Percentiles rank a stretch among this genome's conserved stretches.
phyloP scores from a whole-genome alignment of 2,113 vertebrate genomes.

The Myiopsitta monachus region DNA sequence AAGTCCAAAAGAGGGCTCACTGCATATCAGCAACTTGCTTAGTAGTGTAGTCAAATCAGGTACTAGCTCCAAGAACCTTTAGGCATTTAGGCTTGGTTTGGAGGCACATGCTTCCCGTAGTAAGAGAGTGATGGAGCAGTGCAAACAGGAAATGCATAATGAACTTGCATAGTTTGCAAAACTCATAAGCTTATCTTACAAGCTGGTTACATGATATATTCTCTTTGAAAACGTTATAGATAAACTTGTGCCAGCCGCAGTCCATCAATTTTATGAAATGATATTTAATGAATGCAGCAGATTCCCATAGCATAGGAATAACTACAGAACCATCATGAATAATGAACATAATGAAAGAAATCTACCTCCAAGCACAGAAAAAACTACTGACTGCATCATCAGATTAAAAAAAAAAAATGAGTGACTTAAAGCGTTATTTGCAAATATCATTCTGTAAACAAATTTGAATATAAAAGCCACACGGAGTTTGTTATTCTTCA shows the following conservation, averaged over 20 bases:
- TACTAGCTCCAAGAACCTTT: not conserved
- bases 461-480: constrained; percentile 68
- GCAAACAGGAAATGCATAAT: not conserved
- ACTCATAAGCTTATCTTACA: constrained; percentile 17
- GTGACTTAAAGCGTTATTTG: constrained; percentile 56
- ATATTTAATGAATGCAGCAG: constrained; percentile 66
- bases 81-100: not conserved
- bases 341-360: constrained; percentile 61
- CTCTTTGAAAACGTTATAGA: constrained; percentile 37
- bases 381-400: constrained; percentile 34
- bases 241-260: constrained; percentile 33
- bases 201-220: constrained; percentile 2
- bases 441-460: constrained; percentile 65
- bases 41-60: not conserved
- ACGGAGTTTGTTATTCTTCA: constrained; percentile 53
- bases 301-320: constrained; percentile 39
- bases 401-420: not conserved
- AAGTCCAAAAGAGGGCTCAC: not conserved
- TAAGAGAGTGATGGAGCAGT: not conserved
- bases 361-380: constrained; percentile 34
- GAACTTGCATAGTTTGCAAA: constrained; percentile 7
- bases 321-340: constrained; percentile 40
- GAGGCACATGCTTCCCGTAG: not conserved
- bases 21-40: not conserved
- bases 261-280: constrained; percentile 59